These are phyloP conservation scores for Drosophila sechellia DNA, from an alignment of 1,140 invertebrate genomes.

Conservation along the genomic window DNA sequence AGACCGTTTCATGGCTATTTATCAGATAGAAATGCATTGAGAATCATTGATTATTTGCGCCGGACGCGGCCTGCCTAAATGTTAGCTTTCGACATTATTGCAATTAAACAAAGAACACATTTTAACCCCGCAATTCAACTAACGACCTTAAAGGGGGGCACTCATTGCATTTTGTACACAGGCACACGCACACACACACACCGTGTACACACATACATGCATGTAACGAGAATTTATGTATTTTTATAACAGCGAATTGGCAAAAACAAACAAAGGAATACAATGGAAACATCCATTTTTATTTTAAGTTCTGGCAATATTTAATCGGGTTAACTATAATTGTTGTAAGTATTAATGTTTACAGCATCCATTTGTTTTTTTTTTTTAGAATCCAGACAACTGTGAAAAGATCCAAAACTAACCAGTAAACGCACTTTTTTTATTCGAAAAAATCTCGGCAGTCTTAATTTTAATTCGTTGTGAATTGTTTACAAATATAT, in stretches of 20 bases:
- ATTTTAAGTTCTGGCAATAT: not conserved
- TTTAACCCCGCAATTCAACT: constrained; percentile 27
- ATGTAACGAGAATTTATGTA: constrained; percentile 26
- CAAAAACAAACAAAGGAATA: constrained; percentile 12
- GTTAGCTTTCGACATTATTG: not conserved
- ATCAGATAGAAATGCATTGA: not conserved
- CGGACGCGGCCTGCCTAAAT: not conserved
- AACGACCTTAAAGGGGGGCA: constrained; percentile 42
- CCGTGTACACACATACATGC: constrained; percentile 18
- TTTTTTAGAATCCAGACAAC: not conserved
- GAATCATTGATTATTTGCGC: constrained; percentile 7
- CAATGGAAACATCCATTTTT: too few species aligned
- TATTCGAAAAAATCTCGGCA: constrained; percentile 15
- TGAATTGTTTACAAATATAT: constrained; percentile 24
- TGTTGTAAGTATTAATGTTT: not conserved
- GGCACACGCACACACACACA: constrained; percentile 9
- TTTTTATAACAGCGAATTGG: constrained; percentile 9
- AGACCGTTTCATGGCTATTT: not conserved
- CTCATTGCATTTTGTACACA: constrained; percentile 31
- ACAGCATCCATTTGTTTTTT: constrained; percentile 4
- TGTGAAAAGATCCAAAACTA: not conserved
- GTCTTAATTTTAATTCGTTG: constrained; percentile 31
- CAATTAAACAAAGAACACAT: constrained; percentile 11
- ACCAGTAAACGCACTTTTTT: constrained; percentile 14
- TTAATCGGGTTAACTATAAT: too few species aligned